Evolutionary conservation across 2,888 invertebrate genomes (phyloP).

Genomic region (Sclerodermus sp.): DNA sequence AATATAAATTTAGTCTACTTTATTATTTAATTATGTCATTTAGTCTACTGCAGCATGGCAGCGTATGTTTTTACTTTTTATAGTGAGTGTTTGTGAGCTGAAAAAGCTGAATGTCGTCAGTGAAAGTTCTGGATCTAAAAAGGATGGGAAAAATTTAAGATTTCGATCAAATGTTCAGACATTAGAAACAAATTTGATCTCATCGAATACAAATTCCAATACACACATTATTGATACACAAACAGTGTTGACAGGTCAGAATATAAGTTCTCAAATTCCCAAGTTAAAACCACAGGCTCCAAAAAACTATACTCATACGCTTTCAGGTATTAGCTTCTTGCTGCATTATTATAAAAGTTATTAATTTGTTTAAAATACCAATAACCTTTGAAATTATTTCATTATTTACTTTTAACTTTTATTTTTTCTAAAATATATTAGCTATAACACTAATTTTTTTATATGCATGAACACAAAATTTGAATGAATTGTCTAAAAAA

Average conservation of each 20-base stretch:
- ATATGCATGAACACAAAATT: too few relatives aligned
- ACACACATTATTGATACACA: conserved; percentile 46
- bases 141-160: conserved; percentile 35
- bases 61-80: conserved; percentile 52
- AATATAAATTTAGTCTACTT: conserved; percentile 2
- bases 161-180: conserved; percentile 41
- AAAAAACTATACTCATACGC: conserved; percentile 44
- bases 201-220: conserved; percentile 39
- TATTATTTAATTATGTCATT: conserved; percentile 23
- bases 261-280: conserved; percentile 49
- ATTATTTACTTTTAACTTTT: too few relatives aligned
- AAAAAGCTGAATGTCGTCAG: conserved; percentile 52
- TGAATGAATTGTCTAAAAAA: too few relatives aligned
- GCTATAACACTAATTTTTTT: too few relatives aligned
- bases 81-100: conserved; percentile 56
- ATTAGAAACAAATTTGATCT: conserved; percentile 39
- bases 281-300: conserved; percentile 50
- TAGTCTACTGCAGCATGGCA: conserved; percentile 51
- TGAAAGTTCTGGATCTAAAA: conserved; percentile 42
- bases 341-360: too few relatives aligned
- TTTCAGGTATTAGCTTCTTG: conserved; percentile 45
- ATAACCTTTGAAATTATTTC: too few relatives aligned
- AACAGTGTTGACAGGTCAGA: conserved; percentile 44
- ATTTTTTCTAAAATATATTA: too few relatives aligned
- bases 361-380: too few relatives aligned